These are phyloP conservation scores for Goniozus legneri DNA, from an alignment of 1,140 invertebrate genomes.

Conservation along the genomic window DNA sequence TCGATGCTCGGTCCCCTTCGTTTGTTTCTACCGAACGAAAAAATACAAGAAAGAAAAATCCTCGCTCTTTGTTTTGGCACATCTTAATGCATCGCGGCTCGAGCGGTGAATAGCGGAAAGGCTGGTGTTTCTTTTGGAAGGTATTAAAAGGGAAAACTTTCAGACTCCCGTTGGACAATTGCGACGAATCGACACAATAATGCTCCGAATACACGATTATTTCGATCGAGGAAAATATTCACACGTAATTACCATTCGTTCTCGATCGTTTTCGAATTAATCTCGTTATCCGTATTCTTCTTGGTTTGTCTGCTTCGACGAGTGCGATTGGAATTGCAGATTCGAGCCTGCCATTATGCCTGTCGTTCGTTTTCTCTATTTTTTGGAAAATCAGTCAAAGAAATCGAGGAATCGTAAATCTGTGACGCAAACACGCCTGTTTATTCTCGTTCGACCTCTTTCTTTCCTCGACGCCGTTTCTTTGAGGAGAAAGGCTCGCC, in stretches of 20 bases:
- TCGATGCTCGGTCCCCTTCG: slow-evolving; percentile 24
- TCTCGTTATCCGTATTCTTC: too few relatives aligned
- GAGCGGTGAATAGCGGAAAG: slow-evolving; percentile 18
- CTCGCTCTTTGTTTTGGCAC: slow-evolving; percentile 40
- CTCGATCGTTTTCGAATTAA: too few relatives aligned
- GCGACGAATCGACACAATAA: too few relatives aligned
- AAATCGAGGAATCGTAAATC: slow-evolving; percentile 34
- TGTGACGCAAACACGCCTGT: slow-evolving; percentile 48
- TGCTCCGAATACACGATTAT: too few relatives aligned
- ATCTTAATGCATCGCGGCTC: slow-evolving; percentile 40
- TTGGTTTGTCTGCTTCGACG: too few relatives aligned
- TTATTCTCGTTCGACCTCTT: slow-evolving; percentile 47
- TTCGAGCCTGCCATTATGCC: too few relatives aligned
- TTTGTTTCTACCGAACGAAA: slow-evolving; percentile 37
- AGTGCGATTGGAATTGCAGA: too few relatives aligned
- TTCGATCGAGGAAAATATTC: too few relatives aligned
- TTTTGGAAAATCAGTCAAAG: slow-evolving; percentile 28
- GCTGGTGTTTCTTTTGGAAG: slow-evolving; percentile 5
- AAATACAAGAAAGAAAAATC: slow-evolving; percentile 30
- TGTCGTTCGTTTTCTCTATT: background rate
- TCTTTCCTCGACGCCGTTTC: too few relatives aligned
- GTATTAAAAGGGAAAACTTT: too few relatives aligned
- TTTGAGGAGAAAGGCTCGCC: slow-evolving; percentile 28
- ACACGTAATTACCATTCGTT: too few relatives aligned
- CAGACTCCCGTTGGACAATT: too few relatives aligned